Evolutionary conservation across 2,888 invertebrate genomes (phyloP).

Genomic region (Euproctis similis): DNA sequence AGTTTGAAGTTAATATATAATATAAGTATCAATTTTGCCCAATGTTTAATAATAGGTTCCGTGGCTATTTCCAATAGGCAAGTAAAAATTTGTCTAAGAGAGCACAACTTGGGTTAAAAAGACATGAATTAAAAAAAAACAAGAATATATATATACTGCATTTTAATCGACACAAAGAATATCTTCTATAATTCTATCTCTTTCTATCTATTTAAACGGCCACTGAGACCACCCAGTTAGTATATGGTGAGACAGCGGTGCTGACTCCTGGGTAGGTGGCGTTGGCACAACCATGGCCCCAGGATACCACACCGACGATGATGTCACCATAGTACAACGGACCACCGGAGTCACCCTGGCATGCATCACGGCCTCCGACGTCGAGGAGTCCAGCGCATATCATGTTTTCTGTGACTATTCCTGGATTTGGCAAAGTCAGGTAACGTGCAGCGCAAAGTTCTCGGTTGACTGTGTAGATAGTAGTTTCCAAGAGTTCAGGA

Average conservation of each 20-base stretch:
- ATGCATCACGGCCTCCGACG: conserved; percentile 40
- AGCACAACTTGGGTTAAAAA: too few species aligned
- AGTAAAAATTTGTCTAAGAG: too few species aligned
- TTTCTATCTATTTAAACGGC: too few species aligned
- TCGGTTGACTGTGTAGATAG: conserved; percentile 11
- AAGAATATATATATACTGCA: too few species aligned
- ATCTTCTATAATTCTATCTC: too few species aligned
- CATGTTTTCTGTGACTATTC: conserved; percentile 42
- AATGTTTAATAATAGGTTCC: too few species aligned
- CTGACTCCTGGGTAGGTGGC: conserved; percentile 62
- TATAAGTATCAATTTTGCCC: too few species aligned
- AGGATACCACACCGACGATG: conserved; percentile 63
- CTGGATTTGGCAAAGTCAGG: conserved; percentile 2
- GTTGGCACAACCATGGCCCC: conserved; percentile 60
- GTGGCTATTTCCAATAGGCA: too few species aligned
- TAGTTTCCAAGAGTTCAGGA: conserved; percentile 7
- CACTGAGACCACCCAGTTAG: conserved; percentile 35
- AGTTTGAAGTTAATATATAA: too few species aligned
- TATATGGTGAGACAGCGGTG: conserved; percentile 45
- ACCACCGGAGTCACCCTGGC: conserved; percentile 68
- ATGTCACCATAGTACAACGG: conserved; percentile 48
- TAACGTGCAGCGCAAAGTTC: conserved; percentile 10
- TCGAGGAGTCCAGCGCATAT: conserved; percentile 46
- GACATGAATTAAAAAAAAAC: too few species aligned
- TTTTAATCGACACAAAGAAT: too few species aligned